Base-by-base conservation (phyloP, 2,113 vertebrate species). In the Cyprinus carpio region DNA sequence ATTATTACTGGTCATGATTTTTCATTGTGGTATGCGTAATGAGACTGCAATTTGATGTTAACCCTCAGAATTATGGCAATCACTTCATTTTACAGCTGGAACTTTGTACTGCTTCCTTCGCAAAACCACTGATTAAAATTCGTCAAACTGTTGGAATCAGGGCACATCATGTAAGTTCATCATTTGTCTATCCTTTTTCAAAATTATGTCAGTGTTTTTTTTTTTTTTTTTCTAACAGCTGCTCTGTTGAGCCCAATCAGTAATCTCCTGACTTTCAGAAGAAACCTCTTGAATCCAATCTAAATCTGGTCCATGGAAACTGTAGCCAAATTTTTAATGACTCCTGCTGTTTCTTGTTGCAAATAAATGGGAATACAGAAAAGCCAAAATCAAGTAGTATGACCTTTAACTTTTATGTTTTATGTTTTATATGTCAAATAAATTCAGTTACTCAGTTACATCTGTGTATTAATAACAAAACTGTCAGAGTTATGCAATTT, bases 221-320 rank as follows among this genome's bases (percentile, higher is more conserved):
- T 43, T 15, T 77, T 77, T 71, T 81, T 87, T 86, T 83, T 75
- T 43, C 23, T 77, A 83, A 79, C 81, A 83, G 75, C 49, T 25
- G 77, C 82, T 78, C 9, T 81, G 49, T 72, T 80, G 67, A 87
- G 69, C 60, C 58, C 79, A 67, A 84, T 84, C n/a, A 84, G 64
- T 29, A 75, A 40, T 72, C 46, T 81, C 43, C 75, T 31, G 25
- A 84, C 58, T 81, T 31, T n/a, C 16, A 60, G 54, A 85, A 71
- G 43, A 64, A 74, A 23, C 49, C 82, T 46, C 54, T 58, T 80
- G 20, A 80, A 29, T 72, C 51, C 23, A 31, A 51, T 51, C 69
- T 51, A n/a, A 81, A 43, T 85, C 67, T 9, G 37, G 83, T 20
- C 83, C 75, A n/a, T 67, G 31, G 40, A 65, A 81, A 62, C 49